Evolutionary conservation across 2,888 invertebrate species (phyloP), one percentile per base, ranked within the genome.

Genomic region (Polietes domitor): DNA sequence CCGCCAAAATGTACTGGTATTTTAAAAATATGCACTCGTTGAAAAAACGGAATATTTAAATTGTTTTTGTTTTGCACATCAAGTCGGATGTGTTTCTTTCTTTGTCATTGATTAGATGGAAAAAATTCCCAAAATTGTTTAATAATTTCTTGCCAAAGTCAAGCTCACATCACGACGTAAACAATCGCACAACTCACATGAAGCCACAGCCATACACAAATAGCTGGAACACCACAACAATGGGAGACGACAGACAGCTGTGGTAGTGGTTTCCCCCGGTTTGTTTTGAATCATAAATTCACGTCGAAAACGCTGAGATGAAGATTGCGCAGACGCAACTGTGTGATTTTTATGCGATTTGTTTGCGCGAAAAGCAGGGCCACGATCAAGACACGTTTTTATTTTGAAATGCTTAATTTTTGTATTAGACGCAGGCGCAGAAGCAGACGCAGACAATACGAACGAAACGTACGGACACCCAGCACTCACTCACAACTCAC

Each of bases 41-140:
- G n/a, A n/a, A n/a, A n/a, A n/a, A n/a, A n/a, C n/a, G n/a, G n/a
- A n/a, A n/a, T n/a, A n/a, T 37, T 7, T 7, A 37, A 1, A 37
- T 37, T 37, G 10, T 37, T 9, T 37, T 5, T 32, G 32, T n/a
- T n/a, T n/a, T 32, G 32, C 32, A 32, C 32, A 32, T 7, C n/a
- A n/a, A n/a, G n/a, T n/a, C n/a, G 15, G 6, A 21, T 10, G 26
- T 58, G 47, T 72, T 19, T 12, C 5, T 50, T 32, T 75, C 55
- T n/a, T 63, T 47, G 5, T 50, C n/a, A 53, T n/a, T 21, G 0
- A 24, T 24, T 26, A 7, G 1, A 37, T 7, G 37, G 37, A 24
- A 65, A 53, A 65, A 41, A 61, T 74, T 74, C 70, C 77, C 82
- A 82, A 82, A 82, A 77, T 77, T 77, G 77, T 81, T 77, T 37